Evolutionary conservation across 92 coral and sea anemone genomes (phyloP).

Genomic region (Scolanthus callimorphus): DNA sequence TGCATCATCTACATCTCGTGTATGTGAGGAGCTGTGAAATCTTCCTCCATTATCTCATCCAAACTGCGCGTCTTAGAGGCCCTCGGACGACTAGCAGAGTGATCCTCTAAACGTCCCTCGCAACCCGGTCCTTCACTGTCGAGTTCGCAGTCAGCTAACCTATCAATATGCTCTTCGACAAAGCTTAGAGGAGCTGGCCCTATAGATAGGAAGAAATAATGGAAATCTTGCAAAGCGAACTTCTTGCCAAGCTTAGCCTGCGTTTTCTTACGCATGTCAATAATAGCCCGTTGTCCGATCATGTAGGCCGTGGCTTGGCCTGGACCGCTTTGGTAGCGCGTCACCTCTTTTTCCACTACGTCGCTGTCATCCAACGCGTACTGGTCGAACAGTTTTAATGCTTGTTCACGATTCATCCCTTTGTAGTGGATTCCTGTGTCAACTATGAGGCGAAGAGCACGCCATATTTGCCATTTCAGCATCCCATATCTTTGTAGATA

Average conservation of each 20-base stretch:
- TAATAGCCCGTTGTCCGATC: slow-evolving; percentile 92
- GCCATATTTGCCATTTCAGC: slow-evolving; percentile 96
- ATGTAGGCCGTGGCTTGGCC: slow-evolving; percentile 98
- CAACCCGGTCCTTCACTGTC: slow-evolving; percentile 43
- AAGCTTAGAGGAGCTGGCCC: slow-evolving; percentile 79
- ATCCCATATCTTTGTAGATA: slow-evolving; percentile 76
- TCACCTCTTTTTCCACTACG: slow-evolving; percentile 89
- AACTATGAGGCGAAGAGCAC: slow-evolving; percentile 92
- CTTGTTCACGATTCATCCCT: slow-evolving; percentile 85
- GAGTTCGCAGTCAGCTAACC: slow-evolving; percentile 51
- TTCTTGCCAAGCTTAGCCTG: slow-evolving; percentile 48
- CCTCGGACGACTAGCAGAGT: slow-evolving; percentile 1
- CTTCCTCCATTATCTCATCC: background rate
- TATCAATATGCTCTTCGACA: slow-evolving; percentile 44
- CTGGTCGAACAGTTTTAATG: slow-evolving; percentile 59
- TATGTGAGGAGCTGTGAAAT: background rate
- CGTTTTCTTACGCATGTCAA: slow-evolving; percentile 64
- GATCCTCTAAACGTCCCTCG: slow-evolving; percentile 12
- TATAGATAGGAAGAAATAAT: slow-evolving; percentile 74
- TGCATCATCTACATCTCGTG: background rate
- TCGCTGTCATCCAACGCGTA: slow-evolving; percentile 97
- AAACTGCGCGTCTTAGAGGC: background rate
- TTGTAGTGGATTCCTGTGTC: slow-evolving; percentile 91
- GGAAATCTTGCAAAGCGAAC: slow-evolving; percentile 79
- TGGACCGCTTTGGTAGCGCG: slow-evolving; percentile 94